Evolutionary conservation across 1,140 invertebrate species (phyloP).

Genomic region (Amphibalanus amphitrite): DNA sequence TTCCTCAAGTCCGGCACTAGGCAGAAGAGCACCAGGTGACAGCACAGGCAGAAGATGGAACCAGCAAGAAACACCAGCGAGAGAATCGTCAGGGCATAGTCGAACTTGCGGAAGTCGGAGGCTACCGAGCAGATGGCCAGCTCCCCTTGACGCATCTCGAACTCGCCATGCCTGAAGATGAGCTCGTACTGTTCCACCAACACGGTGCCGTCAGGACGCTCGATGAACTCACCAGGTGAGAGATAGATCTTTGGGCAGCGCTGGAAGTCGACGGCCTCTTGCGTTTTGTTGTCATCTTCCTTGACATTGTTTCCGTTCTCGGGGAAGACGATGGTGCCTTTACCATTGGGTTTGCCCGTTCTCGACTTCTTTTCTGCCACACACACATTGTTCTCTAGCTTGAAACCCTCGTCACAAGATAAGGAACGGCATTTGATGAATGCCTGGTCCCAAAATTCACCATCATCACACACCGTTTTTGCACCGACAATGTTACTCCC

Average conservation of each 20-base stretch:
- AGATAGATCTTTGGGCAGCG: background rate
- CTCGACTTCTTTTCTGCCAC: background rate
- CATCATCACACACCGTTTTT: slow-evolving; percentile 20
- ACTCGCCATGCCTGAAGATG: background rate
- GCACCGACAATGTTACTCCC: slow-evolving; percentile 25
- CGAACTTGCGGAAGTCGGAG: background rate
- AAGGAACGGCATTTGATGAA: slow-evolving; percentile 30
- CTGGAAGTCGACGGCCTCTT: background rate
- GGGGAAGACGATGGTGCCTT: too few relatives aligned
- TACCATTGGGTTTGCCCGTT: too few relatives aligned
- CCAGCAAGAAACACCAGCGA: slow-evolving; percentile 21
- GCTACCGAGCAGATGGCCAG: background rate
- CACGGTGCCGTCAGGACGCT: background rate
- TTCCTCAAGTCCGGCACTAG: slow-evolving; percentile 32
- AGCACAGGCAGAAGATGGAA: slow-evolving; percentile 30
- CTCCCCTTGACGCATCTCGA: background rate
- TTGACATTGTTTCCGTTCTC: background rate
- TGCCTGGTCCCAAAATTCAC: slow-evolving; percentile 34
- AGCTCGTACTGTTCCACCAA: background rate
- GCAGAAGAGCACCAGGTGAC: slow-evolving; percentile 31
- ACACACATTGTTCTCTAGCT: background rate
- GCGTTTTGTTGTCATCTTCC: background rate
- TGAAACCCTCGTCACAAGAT: slow-evolving; percentile 18
- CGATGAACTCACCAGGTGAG: background rate
- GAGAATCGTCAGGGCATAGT: background rate